A percentile compares a stretch with the other conserved stretches of the same genome.
phyloP scores from a whole-genome alignment of 2,113 vertebrate species.

The Rattus norvegicus region GRCr8 NC_086024.1:92186501-92187000 shows the following conservation, averaged over 20 bases:
- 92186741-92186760: background rate
- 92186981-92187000: background rate
- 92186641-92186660: background rate
- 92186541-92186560: background rate
- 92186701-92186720: background rate
- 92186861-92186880: background rate
- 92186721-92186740: background rate
- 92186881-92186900: background rate
- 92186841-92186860: background rate
- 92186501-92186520: background rate
- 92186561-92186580: background rate
- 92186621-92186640: background rate
- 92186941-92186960: background rate
- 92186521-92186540: background rate
- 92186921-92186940: background rate
- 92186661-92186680: background rate
- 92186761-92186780: background rate
- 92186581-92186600: background rate
- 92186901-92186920: background rate
- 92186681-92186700: background rate
- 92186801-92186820: background rate
- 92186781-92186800: background rate
- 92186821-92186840: background rate
- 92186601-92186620: too few species aligned
- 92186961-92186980: background rate